Base-by-base conservation (phyloP, 2,113 vertebrate genomes). In the Phyllopteryx taeniolatus region DNA sequence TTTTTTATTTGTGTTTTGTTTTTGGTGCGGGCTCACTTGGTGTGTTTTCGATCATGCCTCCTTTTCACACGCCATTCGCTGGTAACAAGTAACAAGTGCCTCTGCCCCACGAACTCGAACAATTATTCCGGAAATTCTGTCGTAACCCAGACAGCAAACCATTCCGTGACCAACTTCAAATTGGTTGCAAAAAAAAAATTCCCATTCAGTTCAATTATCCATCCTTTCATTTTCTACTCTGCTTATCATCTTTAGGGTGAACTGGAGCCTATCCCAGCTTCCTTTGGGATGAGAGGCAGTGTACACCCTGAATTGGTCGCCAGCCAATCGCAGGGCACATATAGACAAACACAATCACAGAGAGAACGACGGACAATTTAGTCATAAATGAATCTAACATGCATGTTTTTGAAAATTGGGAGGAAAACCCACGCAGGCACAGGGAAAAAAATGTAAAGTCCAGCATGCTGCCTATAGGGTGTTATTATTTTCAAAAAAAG, bases 61-160 rank as follows among this genome's bases (percentile, higher is more conserved):
- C 62, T 31, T 63, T 64, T 81, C 51, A 19, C 46, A 42, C 61
- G 61, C 42, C 59, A 64, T 56, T 15, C 71, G 61, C 31, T 59
- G 68, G 61, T 78, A 84, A 79, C 77, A 84, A 66, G 68, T 70
- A 49, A 1, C 11, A 69, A 72, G 68, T 33, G 9, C 61, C 78
- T 85, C 35, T 81, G 84, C 73, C 77, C 74, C 57, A 67, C 35
- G 69, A 73, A 46, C 70, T 74, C 74, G 0, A 42, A n/a, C 17
- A 43, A 43, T n/a, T n/a, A 10, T 56, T 39, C 35, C 35, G 6
- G 53, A 22, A 22, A 56, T 11, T n/a, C 53, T 11, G 9, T 56
- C 9, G 53, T 11, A 39, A 39, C 35, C 35, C 35, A 39, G 35
- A 39, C 35, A 39, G 35, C 35, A 39, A 5, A 54, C 20, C 20